Percentiles rank a stretch among this genome's conserved stretches.
Conservation (phyloP, 64 coral and sea anemone genomes). For the Montipora cactus region DNA sequence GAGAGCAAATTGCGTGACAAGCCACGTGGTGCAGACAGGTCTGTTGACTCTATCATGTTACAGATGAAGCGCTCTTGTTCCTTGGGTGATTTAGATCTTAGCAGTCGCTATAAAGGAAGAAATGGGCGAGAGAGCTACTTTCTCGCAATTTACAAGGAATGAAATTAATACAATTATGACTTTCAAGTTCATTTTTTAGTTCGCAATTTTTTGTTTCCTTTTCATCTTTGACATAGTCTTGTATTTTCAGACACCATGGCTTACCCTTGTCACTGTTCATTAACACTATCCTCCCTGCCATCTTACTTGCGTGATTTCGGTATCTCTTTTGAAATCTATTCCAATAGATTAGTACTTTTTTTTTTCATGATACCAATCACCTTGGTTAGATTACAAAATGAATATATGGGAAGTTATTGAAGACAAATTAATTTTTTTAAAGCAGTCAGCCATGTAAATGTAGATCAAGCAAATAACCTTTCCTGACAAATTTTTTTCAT, state of each 20-base stretch:
- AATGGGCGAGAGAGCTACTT: constrained; percentile 93
- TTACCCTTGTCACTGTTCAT: neutral
- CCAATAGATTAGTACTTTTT: neutral
- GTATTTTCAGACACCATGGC: neutral
- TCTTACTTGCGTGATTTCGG: too few relatives aligned
- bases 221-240: neutral
- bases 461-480: too few relatives aligned
- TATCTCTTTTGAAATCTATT: too few relatives aligned
- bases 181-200: too few relatives aligned
- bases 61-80: constrained; percentile 93
- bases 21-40: constrained; percentile 68
- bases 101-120: constrained; percentile 57
- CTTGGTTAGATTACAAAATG: neutral
- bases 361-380: neutral
- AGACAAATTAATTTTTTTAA: neutral
- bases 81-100: constrained; percentile 82
- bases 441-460: neutral
- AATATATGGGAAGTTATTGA: neutral
- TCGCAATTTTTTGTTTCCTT: too few relatives aligned
- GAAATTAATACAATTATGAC: neutral
- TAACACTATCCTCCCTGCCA: neutral
- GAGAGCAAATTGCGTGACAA: constrained; percentile 90
- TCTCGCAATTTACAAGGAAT: constrained; percentile 92
- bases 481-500: too few relatives aligned
- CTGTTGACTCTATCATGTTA: constrained; percentile 85